Conservation (phyloP, 1,140 invertebrate genomes). For the Drosophila kurseongensis region DNA sequence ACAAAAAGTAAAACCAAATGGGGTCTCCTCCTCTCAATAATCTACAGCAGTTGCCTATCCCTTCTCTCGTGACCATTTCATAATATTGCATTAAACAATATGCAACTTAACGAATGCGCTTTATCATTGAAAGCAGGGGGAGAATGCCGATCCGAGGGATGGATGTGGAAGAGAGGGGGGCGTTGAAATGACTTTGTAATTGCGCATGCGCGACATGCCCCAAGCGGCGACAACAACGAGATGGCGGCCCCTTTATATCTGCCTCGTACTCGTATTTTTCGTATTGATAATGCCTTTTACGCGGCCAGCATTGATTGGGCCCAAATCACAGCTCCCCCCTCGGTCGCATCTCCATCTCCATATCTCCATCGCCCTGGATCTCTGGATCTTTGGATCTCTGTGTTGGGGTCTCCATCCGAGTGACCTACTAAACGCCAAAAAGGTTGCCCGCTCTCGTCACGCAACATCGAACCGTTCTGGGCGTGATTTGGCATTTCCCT, state of each 20-base stretch:
- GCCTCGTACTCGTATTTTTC: conserved; percentile 29
- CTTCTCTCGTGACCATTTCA: conserved; percentile 48
- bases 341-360: not conserved
- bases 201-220: conserved; percentile 77
- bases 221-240: conserved; percentile 41
- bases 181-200: conserved; percentile 60
- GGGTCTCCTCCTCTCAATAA: conserved; percentile 8
- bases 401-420: conserved; percentile 22
- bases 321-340: conserved; percentile 12
- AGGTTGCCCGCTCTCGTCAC: conserved; percentile 60
- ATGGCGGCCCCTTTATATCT: conserved; percentile 63
- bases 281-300: conserved; percentile 67
- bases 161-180: not conserved
- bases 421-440: conserved; percentile 43
- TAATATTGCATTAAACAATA: conserved; percentile 68
- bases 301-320: conserved; percentile 63
- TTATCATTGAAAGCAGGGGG: conserved; percentile 56
- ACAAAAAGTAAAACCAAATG: conserved; percentile 24
- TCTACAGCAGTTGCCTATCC: not conserved
- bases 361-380: conserved; percentile 6
- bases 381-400: conserved; percentile 8
- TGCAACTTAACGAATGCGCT: conserved; percentile 70
- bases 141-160: conserved; percentile 6
- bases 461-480: conserved; percentile 66
- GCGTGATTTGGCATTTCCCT: conserved; percentile 75